Evolutionary conservation across 2,888 invertebrate species (phyloP), one percentile per base, ranked within the genome.

Genomic region (Lingula anatina): DNA sequence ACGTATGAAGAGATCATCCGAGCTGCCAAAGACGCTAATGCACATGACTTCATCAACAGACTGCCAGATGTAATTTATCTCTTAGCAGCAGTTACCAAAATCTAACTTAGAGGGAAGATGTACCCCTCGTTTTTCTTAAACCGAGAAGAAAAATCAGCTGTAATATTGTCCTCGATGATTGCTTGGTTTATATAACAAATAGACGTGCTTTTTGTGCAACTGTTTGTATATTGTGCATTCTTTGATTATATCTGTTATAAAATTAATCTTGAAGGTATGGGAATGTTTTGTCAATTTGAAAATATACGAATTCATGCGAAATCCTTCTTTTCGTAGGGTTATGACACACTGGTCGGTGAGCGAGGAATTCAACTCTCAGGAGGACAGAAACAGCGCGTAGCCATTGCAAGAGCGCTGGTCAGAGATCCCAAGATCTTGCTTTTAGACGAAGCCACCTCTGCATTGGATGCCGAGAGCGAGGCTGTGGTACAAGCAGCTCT

Each of bases 311-410:
- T n/a, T n/a, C n/a, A n/a, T n/a, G n/a, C n/a, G n/a, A n/a, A n/a
- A n/a, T n/a, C n/a, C n/a, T n/a, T n/a, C n/a, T n/a, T n/a, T n/a
- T n/a, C n/a, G n/a, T n/a, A 31, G 31, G 31, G 31, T 12, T 31
- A 31, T 31, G 31, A 31, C 9, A 31, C 31, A 15, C 15, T 31
- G 31, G 31, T 31, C 9, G 31, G 31, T 9, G 31, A 31, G 15
- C 31, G 31, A 12, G 31, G 31, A 12, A 15, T 15, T 15, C 31
- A 31, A 15, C 31, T 49, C 44, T 15, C 45, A 71, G 78, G 78
- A 40, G 79, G 79, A 9, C 78, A 79, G 57, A 78, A 79, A 57
- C 78, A 79, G 58, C 58, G 79, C 41, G 70, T 79, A 40, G 78
- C 79, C 12, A 78, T 79, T 25, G 79, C 79, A 2, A 60, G 79